Conservation (phyloP, 1,140 invertebrate species). For the Parapsyche elsis region DNA sequence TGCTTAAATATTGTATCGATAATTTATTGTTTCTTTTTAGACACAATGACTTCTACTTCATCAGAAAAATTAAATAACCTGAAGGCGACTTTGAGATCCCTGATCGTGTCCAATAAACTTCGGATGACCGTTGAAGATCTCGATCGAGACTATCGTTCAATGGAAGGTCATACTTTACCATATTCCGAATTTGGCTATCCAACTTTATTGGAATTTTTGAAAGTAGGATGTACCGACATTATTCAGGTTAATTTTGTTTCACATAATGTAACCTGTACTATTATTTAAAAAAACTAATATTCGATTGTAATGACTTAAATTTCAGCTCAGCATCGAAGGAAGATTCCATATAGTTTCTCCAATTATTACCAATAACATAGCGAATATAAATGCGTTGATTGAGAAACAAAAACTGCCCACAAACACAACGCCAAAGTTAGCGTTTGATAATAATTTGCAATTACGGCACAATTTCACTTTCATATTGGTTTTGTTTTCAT, state of each 20-base stretch:
- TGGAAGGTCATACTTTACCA: conserved; percentile 59
- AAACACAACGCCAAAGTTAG: background rate
- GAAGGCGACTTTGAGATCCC: conserved; percentile 59
- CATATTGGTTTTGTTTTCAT: background rate
- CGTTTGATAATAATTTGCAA: background rate
- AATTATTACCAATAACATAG: conserved; percentile 24
- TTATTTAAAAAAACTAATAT: background rate
- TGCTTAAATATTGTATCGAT: too few species aligned
- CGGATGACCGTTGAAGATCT: conserved; percentile 60
- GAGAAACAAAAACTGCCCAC: conserved; percentile 29
- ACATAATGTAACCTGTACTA: background rate
- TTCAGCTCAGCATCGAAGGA: conserved; percentile 23
- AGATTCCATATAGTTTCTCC: conserved; percentile 24
- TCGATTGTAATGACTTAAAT: background rate
- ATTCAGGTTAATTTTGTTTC: conserved; percentile 59
- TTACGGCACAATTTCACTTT: background rate
- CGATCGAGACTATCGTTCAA: conserved; percentile 60
- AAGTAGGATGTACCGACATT: conserved; percentile 60
- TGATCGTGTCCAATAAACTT: conserved; percentile 62
- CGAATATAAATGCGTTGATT: conserved; percentile 33
- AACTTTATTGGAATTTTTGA: conserved; percentile 60
- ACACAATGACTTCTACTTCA: too few species aligned
- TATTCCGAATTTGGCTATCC: conserved; percentile 60
- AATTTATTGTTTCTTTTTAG: too few species aligned
- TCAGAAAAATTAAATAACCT: conserved; percentile 59